Percentiles rank a stretch among this genome's conserved stretches.
Evolutionary conservation across 1,140 invertebrate genomes (phyloP).

Genomic region (Drosophila punjabiensis): DNA sequence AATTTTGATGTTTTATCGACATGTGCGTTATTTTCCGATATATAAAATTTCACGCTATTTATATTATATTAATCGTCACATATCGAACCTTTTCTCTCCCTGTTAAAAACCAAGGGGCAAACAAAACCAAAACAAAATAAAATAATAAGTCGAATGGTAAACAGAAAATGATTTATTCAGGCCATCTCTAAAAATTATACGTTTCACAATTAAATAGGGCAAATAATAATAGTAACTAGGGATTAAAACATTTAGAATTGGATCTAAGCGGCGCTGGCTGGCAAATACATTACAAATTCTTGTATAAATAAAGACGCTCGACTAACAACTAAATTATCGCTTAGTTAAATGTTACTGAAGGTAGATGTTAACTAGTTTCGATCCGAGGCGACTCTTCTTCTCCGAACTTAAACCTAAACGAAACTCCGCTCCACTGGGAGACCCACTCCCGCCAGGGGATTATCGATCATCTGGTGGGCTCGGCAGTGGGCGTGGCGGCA

Average conservation of each 20-base stretch:
- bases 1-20: too few species aligned
- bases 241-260: constrained; percentile 61
- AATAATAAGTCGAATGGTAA: constrained; percentile 47
- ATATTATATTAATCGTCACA: too few species aligned
- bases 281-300: constrained; percentile 73
- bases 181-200: constrained; percentile 61
- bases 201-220: constrained; percentile 75
- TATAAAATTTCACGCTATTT: too few species aligned
- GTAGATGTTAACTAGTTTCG: constrained; percentile 82
- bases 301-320: constrained; percentile 66
- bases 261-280: constrained; percentile 55
- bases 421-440: constrained; percentile 1
- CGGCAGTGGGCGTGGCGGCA: constrained; percentile 62
- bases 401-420: constrained; percentile 47
- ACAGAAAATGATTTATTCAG: constrained; percentile 76
- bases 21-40: too few species aligned
- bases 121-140: constrained; percentile 35
- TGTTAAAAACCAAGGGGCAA: neutral
- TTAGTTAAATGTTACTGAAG: constrained; percentile 69
- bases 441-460: constrained; percentile 44
- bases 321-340: constrained; percentile 72
- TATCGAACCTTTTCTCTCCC: too few species aligned
- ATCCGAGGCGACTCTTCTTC: constrained; percentile 53
- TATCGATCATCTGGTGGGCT: constrained; percentile 60
- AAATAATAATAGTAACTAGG: constrained; percentile 66